phyloP scores from a whole-genome alignment of 2,113 vertebrate species.

The Percina caprodes region DNA sequence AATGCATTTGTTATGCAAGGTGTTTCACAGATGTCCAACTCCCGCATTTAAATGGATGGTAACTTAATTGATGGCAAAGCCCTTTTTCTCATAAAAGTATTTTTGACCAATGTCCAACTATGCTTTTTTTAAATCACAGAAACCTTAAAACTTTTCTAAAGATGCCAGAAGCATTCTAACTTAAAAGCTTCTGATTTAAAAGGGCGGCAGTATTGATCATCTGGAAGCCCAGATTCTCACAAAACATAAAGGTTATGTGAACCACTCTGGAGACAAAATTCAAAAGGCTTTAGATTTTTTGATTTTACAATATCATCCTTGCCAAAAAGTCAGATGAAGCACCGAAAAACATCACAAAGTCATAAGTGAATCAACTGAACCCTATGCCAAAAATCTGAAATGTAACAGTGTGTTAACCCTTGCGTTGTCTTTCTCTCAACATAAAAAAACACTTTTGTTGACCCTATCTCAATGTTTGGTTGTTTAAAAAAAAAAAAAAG shows the following conservation, averaged over 20 bases:
- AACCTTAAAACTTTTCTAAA: constrained; percentile 11
- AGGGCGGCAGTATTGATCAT: background rate
- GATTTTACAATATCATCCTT: background rate
- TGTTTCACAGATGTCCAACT: constrained; percentile 18
- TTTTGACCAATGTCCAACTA: constrained; percentile 21
- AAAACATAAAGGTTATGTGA: background rate
- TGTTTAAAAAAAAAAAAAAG: no score
- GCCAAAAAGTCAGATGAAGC: background rate
- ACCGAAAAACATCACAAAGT: background rate
- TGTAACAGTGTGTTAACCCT: background rate
- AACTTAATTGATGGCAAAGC: constrained; percentile 23
- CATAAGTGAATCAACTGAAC: background rate
- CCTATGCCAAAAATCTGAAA: background rate
- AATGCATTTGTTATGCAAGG: constrained; percentile 39
- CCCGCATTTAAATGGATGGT: background rate
- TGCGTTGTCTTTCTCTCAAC: no score
- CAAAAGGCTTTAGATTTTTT: background rate
- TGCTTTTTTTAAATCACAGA: constrained; percentile 8
- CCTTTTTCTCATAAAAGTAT: constrained; percentile 8
- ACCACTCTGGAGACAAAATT: background rate
- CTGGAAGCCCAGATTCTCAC: background rate
- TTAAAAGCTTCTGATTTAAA: constrained; percentile 15
- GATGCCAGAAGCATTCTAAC: background rate
- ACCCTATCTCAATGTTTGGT: no score
- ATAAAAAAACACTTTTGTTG: no score